Conservation (phyloP, 2,888 invertebrate genomes). For the Ormyrus rosae region DNA sequence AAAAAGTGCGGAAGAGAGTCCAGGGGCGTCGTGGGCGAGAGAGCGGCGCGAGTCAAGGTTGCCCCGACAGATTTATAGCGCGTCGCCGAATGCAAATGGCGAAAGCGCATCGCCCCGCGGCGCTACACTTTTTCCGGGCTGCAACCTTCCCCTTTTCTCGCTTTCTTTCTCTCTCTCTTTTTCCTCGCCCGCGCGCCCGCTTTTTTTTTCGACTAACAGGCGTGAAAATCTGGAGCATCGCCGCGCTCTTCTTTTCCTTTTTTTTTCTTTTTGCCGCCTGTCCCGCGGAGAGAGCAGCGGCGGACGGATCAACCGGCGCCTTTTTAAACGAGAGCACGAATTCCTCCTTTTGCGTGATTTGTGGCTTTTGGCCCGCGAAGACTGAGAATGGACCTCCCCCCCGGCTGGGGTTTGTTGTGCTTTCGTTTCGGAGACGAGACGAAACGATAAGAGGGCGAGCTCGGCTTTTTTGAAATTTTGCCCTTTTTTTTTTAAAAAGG, state of each 20-base stretch:
- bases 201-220: conserved; percentile 59
- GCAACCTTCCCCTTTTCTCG: conserved; percentile 35
- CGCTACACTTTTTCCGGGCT: conserved; percentile 8
- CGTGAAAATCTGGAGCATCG: conserved; percentile 69
- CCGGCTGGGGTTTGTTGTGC: conserved; percentile 11
- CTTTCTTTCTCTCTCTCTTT: conserved; percentile 39
- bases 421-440: not conserved
- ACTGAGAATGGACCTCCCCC: not conserved
- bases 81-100: conserved; percentile 32
- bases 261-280: no score
- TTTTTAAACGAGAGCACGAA: conserved; percentile 38
- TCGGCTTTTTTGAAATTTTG: not conserved
- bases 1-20: not conserved
- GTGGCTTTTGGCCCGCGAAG: conserved; percentile 41
- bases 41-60: not conserved
- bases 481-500: no score
- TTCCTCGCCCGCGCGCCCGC: conserved; percentile 13
- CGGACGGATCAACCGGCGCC: not conserved
- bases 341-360: conserved; percentile 57
- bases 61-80: conserved; percentile 24
- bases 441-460: no score
- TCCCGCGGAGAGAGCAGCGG: no score
- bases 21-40: not conserved
- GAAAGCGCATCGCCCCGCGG: not conserved
- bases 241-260: conserved; percentile 42